Conservation (phyloP, 2,888 invertebrate species). For the Acrobasis suavella region DNA sequence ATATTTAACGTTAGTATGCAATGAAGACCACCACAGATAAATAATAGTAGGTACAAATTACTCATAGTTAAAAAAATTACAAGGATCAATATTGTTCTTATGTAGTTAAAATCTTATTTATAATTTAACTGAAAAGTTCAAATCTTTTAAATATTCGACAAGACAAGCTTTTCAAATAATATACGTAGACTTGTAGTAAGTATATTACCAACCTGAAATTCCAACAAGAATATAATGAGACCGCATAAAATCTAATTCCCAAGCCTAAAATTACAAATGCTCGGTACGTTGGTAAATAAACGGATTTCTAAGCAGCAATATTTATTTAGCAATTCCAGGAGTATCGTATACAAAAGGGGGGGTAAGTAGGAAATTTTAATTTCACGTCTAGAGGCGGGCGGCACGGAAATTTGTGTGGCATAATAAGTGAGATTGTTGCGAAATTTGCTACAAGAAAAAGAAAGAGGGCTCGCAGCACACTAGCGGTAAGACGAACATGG, state of each 20-base stretch:
- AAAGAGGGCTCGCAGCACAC: slow-evolving; percentile 73
- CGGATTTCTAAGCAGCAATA: slow-evolving; percentile 68
- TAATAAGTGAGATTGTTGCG: slow-evolving; percentile 83
- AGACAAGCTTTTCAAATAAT: too few relatives aligned
- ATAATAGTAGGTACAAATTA: too few relatives aligned
- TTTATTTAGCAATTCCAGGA: slow-evolving; percentile 76
- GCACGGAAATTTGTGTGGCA: slow-evolving; percentile 82
- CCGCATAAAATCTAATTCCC: slow-evolving; percentile 1
- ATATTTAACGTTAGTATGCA: not conserved
- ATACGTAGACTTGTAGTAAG: too few relatives aligned
- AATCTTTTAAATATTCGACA: too few relatives aligned
- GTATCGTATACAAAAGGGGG: slow-evolving; percentile 65
- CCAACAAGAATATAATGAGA: not conserved
- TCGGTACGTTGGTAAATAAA: slow-evolving; percentile 30
- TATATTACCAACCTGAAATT: not conserved
- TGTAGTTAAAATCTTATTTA: too few relatives aligned
- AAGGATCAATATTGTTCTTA: too few relatives aligned
- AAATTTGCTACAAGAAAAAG: slow-evolving; percentile 83
- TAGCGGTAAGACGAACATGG: slow-evolving; percentile 44
- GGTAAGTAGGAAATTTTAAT: slow-evolving; percentile 81
- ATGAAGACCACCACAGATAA: slow-evolving; percentile 13
- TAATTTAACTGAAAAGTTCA: too few relatives aligned
- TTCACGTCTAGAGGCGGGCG: slow-evolving; percentile 76
- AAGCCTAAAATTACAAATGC: slow-evolving; percentile 13
- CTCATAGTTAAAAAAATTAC: too few relatives aligned